These are phyloP conservation scores for Dendrolimus kikuchii DNA, from an alignment of 1,140 invertebrate genomes.

Conservation along the genomic window DNA sequence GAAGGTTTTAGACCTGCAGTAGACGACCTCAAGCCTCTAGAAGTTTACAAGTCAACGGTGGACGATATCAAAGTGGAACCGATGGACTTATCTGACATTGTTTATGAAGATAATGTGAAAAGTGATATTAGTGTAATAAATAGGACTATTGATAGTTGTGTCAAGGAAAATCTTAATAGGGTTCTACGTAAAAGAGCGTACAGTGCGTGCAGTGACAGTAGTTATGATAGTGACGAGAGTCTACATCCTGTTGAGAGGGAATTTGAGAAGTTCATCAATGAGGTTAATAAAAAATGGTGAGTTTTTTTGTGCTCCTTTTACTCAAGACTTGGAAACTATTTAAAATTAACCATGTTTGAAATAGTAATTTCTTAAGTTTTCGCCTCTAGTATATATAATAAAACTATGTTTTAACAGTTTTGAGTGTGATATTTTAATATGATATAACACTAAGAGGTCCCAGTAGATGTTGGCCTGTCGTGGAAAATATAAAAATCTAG, in stretches of 20 bases:
- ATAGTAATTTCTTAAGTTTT: no score
- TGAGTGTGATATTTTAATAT: no score
- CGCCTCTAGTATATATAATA: no score
- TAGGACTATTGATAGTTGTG: constrained; percentile 45
- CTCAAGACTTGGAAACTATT: no score
- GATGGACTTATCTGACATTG: constrained; percentile 19
- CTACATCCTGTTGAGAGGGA: constrained; percentile 52
- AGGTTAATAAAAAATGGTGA: constrained; percentile 63
- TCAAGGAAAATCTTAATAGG: constrained; percentile 30
- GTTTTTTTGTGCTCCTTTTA: constrained; percentile 8
- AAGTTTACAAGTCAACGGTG: background rate
- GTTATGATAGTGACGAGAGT: constrained; percentile 51
- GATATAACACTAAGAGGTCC: no score
- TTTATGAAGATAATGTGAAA: constrained; percentile 21
- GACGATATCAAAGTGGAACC: constrained; percentile 36
- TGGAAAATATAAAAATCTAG: no score
- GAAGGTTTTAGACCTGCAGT: background rate
- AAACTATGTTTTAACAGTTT: no score
- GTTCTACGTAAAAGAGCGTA: constrained; percentile 45
- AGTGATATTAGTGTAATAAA: constrained; percentile 50
- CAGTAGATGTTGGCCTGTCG: no score
- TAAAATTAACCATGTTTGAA: no score
- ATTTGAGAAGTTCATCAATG: constrained; percentile 53
- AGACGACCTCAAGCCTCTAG: background rate
- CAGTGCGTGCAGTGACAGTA: constrained; percentile 42